Evolutionary conservation across 2,797 vertebrate genomes (phyloP).

Genomic region (Chelmon rostratus): DNA sequence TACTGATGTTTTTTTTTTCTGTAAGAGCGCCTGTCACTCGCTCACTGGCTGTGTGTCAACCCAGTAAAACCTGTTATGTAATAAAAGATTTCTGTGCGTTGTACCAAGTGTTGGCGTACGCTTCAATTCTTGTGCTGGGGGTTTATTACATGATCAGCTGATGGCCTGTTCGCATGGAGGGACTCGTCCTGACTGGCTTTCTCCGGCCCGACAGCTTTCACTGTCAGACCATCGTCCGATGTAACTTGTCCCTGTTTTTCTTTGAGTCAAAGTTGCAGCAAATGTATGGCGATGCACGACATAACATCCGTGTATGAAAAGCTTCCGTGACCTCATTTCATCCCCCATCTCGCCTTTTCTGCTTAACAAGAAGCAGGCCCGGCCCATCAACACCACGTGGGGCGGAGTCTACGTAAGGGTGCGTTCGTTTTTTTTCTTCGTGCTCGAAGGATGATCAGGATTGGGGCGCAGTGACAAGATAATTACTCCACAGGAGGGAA

Average conservation of each 20-base stretch:
- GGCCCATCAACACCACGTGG: conserved; percentile 36
- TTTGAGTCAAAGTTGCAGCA: background rate
- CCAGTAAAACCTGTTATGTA: conserved; percentile 79
- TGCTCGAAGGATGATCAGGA: background rate
- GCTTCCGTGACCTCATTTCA: conserved; percentile 67
- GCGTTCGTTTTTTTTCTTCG: conserved; percentile 46
- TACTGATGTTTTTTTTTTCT: conserved; percentile 50
- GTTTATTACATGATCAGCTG: background rate
- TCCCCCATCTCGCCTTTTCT: conserved; percentile 44
- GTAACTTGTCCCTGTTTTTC: background rate
- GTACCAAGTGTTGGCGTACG: conserved; percentile 33
- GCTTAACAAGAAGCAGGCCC: conserved; percentile 27
- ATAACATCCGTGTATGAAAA: background rate
- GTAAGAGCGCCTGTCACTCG: conserved; percentile 44
- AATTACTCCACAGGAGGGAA: background rate
- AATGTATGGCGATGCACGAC: background rate
- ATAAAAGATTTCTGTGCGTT: conserved; percentile 76
- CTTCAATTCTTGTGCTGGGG: conserved; percentile 15
- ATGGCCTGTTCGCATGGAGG: background rate
- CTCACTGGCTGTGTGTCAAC: conserved; percentile 63
- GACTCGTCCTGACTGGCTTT: accelerated
- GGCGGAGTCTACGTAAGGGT: conserved; percentile 56
- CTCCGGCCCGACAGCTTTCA: accelerated
- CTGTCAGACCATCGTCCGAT: background rate
- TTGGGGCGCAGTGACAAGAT: background rate